Evolutionary conservation across 2,888 invertebrate species (phyloP), one percentile per base, ranked within the genome.

Genomic region (Maniola hyperantus): DNA sequence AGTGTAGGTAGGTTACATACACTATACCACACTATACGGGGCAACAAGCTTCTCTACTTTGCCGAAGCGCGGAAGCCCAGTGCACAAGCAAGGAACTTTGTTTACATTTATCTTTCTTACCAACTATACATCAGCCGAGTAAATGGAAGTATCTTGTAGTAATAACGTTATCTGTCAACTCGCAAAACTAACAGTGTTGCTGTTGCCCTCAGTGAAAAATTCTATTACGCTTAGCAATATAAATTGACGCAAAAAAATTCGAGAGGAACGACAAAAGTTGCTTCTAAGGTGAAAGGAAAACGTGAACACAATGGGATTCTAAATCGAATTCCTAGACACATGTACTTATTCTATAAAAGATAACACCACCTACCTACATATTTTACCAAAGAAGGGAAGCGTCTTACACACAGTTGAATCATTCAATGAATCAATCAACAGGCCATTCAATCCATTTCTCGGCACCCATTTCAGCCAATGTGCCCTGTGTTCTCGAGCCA

Each of bases 81-180:
- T 48, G 48, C 48, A 48, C 48, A 18, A 48, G 44, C 44, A n/a
- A n/a, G 48, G 15, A 62, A 53, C 61, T 70, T 66, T 70, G 66
- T 66, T 69, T 68, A 66, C 68, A 70, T 71, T 68, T 68, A 68
- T 69, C 58, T 57, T 69, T 50, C 67, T 54, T 68, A 59, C 66
- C 61, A 71, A 69, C 69, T 63, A 66, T 71, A 69, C 66, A 71
- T 71, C 71, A 67, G 51, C 64, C 54, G 66, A 58, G 54, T 81
- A 83, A 48, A 84, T 84, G 84, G 84, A 83, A 79, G 77, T 80
- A 74, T 76, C 82, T 71, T 84, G 84, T 84, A 73, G 76, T 77
- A 77, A 82, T 78, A 80, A 80, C 76, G 78, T 77, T 78, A 78
- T 73, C 74, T 77, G 78, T 80, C 82, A 79, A 77, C 74, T 76